phyloP scores from a whole-genome alignment of 1,140 invertebrate species.

The Drosophila saltans region DNA sequence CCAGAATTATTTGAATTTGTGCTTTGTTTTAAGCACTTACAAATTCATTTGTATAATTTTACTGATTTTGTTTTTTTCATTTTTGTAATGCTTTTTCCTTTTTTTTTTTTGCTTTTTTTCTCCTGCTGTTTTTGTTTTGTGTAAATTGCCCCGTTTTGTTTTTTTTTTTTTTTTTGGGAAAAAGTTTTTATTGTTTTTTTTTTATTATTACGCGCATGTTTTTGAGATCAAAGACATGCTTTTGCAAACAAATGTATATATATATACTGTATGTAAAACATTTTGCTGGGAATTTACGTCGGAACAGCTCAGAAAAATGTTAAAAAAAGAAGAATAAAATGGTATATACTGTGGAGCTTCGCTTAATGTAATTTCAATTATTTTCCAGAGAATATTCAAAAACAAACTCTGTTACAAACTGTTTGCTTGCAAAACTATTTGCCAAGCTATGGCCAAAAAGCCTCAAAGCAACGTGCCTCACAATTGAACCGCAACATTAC shows the following conservation, averaged over 20 bases:
- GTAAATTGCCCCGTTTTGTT: constrained; percentile 61
- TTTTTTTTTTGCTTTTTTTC: constrained; percentile 40
- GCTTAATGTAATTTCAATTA: constrained; percentile 56
- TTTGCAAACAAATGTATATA: constrained; percentile 51
- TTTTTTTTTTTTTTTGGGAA: constrained; percentile 16
- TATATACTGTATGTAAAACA: constrained; percentile 38
- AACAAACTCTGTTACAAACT: constrained; percentile 22
- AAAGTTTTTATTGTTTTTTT: constrained; percentile 30
- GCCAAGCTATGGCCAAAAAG: constrained; percentile 49
- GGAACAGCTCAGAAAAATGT: constrained; percentile 35
- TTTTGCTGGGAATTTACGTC: constrained; percentile 73
- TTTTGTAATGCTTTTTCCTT: constrained; percentile 27
- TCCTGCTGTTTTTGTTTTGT: constrained; percentile 45
- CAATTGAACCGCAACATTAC: constrained; percentile 75
- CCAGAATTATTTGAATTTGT: constrained; percentile 37
- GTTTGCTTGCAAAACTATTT: constrained; percentile 59
- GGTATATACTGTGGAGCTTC: constrained; percentile 21
- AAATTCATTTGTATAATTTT: constrained; percentile 51
- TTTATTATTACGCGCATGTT: constrained; percentile 39
- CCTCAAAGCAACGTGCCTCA: constrained; percentile 78
- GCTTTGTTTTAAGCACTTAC: constrained; percentile 71
- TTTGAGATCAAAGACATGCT: constrained; percentile 79
- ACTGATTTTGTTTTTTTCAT: constrained; percentile 39
- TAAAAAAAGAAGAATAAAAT: constrained; percentile 20
- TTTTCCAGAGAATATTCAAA: constrained; percentile 22